A percentile compares a stretch with the other conserved stretches of the same genome.
These are phyloP conservation scores for Tenodera sinensis DNA, from an alignment of 2,888 invertebrate species.

Conservation along the genomic window DNA sequence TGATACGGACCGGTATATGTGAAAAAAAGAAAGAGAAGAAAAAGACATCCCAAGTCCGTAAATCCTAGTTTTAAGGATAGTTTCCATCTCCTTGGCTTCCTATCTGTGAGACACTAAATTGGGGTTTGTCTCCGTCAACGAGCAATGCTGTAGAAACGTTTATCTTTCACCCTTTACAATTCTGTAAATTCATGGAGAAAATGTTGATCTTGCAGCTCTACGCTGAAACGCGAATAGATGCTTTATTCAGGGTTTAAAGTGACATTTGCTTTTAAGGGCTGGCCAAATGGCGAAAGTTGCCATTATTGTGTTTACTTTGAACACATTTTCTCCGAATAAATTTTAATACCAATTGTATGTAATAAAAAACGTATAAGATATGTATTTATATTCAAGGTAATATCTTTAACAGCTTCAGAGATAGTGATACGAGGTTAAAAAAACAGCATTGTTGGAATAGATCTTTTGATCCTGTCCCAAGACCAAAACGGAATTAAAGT, in stretches of 20 bases:
- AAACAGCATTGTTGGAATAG: no score
- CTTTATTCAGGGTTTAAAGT: neutral
- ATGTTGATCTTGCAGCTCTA: neutral
- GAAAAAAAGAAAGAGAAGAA: neutral
- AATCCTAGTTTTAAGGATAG: conserved; percentile 14
- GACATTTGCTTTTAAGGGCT: no score
- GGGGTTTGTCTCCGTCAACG: neutral
- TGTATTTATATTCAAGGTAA: no score
- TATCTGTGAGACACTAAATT: neutral
- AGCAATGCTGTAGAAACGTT: neutral
- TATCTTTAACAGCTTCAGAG: no score
- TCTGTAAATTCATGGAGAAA: neutral
- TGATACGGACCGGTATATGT: neutral
- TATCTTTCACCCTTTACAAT: neutral
- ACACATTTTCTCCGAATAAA: no score
- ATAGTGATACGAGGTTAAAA: no score
- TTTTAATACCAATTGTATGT: no score
- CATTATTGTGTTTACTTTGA: no score
- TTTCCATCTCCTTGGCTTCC: neutral
- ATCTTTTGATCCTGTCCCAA: no score
- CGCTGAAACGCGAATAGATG: neutral
- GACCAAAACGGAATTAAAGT: no score
- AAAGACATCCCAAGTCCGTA: neutral
- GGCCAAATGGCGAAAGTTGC: no score
- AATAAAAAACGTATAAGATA: no score